Evolutionary conservation across 2,888 invertebrate genomes (phyloP).

Genomic region (Caenorhabditis sp.): DNA sequence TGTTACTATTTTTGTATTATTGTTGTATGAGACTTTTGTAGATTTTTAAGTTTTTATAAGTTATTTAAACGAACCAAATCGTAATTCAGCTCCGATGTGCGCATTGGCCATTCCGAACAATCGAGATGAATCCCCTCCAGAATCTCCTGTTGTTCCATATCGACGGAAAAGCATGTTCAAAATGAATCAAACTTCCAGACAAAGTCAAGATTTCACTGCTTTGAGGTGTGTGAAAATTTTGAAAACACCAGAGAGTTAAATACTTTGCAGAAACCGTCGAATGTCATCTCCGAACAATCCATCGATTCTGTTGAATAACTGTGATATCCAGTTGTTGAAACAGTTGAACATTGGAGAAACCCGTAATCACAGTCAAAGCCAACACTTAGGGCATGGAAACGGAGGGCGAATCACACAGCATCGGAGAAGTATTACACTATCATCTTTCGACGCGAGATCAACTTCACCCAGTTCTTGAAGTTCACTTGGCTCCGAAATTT

Average conservation of each 20-base stretch:
- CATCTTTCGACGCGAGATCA: conserved; percentile 30
- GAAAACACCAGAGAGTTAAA: not conserved
- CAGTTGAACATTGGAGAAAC: conserved; percentile 14
- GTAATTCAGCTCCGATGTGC: conserved; percentile 38
- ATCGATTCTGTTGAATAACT: conserved; percentile 40
- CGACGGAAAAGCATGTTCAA: conserved; percentile 41
- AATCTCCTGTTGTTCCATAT: conserved; percentile 40
- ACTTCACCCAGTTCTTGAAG: conserved; percentile 23
- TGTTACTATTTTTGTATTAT: not conserved
- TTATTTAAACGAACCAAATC: too few species aligned
- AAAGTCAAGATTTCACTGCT: conserved; percentile 41
- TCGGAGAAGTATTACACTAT: conserved; percentile 40
- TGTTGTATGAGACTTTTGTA: not conserved
- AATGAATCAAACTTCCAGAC: conserved; percentile 17
- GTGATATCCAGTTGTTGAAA: conserved; percentile 47
- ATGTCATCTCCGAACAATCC: conserved; percentile 49
- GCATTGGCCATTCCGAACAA: conserved; percentile 33
- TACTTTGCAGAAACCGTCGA: conserved; percentile 27
- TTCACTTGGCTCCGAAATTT: not conserved
- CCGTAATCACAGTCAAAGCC: conserved; percentile 6
- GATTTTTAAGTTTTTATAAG: too few species aligned
- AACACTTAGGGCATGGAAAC: not conserved
- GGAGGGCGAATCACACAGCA: conserved; percentile 30
- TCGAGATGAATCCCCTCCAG: conserved; percentile 16
- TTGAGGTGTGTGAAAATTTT: conserved; percentile 22